Evolutionary conservation across 2,888 invertebrate genomes (phyloP).

Genomic region (Tipula confusa): DNA sequence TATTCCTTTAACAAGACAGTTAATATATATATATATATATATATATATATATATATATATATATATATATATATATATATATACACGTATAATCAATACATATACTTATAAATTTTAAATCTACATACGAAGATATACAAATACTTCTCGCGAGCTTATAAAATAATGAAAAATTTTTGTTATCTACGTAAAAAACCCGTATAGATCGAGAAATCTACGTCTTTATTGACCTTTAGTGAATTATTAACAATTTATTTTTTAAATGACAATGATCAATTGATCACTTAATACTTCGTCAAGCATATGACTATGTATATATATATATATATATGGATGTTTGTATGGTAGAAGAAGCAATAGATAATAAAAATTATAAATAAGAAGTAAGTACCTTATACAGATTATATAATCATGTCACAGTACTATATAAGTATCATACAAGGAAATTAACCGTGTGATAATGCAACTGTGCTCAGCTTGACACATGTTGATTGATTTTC

Average conservation of each 20-base stretch:
- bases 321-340: too few relatives aligned
- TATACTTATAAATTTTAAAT: not conserved
- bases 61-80: too few relatives aligned
- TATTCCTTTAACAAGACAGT: too few relatives aligned
- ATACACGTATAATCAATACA: too few relatives aligned
- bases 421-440: not conserved
- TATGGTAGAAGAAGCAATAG: too few relatives aligned
- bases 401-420: not conserved
- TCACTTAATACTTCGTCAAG: not conserved
- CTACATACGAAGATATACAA: not conserved
- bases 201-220: not conserved
- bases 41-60: too few relatives aligned
- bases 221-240: not conserved
- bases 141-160: too few relatives aligned
- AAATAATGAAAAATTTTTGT: not conserved
- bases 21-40: too few relatives aligned
- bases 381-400: too few relatives aligned
- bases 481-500: not conserved
- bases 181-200: not conserved
- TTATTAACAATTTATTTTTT: not conserved
- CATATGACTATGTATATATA: too few relatives aligned
- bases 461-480: not conserved
- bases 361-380: too few relatives aligned
- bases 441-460: not conserved
- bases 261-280: not conserved